Base-by-base conservation (phyloP, 2,888 invertebrate genomes). In the Ceratothoa steindachneri region DNA sequence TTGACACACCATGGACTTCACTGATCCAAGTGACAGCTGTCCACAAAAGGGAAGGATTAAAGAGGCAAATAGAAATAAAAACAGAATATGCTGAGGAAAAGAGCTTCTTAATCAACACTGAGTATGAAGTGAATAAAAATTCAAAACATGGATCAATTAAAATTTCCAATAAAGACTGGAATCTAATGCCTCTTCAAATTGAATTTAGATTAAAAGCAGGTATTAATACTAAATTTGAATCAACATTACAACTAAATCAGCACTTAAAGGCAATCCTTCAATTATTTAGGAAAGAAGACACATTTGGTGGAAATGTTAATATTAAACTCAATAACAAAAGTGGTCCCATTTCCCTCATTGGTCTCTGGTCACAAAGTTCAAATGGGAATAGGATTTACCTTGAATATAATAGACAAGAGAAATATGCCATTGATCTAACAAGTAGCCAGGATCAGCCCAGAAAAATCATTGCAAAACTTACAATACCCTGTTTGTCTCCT, bases 1-100 rank as follows among this genome's bases (percentile, higher is more conserved):
- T 60, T n/a, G 60, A 60, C 24, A 22, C 60, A 22, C 60, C 60
- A 22, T 60, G 60, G 60, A 60, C 60, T 7, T 60, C 60, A 24
- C 24, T 24, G 19, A n/a, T 60, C 12, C 60, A 60, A 12, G n/a
- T 60, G 24, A 60, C 60, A 24, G 1, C 24, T 2, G 12, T 12
- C 22, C 60, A 60, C 60, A 1, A 60, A 12, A 1, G 24, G 2
- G 60, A 4, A 60, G 60, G 60, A 60, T 15, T 2, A 3, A 60
- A 1, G 60, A 60, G 27, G 3, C 12, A 24, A 24, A 60, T 12
- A 12, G 27, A 1, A 60, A 60, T 60, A 12, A 60, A 60, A 24
- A 12, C 24, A 22, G 60, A 60, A 24, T 60, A 60, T 24, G 60
- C 22, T 60, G 24, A 60, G n/a, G 60, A 1, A 60, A 24, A 60